These are phyloP conservation scores for Adelosebastes latens DNA, from an alignment of 2,797 vertebrate genomes.

Conservation along the genomic window DNA sequence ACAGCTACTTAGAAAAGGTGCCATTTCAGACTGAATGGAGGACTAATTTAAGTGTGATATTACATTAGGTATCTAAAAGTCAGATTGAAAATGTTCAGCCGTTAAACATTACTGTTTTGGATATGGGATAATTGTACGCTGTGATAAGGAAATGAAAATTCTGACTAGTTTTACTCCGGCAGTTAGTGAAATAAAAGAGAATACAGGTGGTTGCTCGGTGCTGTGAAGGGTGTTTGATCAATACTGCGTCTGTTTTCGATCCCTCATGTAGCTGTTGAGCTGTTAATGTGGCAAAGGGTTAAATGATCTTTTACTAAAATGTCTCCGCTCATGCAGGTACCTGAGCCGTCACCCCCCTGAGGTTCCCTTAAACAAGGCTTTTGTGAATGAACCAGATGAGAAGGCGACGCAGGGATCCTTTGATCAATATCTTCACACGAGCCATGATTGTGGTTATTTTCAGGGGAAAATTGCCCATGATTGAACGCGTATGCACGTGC, in stretches of 20 bases:
- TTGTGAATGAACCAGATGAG: constrained; percentile 19
- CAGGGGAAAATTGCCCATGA: constrained; percentile 26
- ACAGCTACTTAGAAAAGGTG: not conserved
- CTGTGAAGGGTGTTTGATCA: not conserved
- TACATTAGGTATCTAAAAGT: not conserved
- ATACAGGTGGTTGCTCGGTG: not conserved
- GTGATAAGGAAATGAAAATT: not conserved
- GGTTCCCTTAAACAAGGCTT: constrained; percentile 23
- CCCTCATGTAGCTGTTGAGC: not conserved
- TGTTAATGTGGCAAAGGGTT: not conserved
- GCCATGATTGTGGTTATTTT: constrained; percentile 32
- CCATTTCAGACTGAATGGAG: constrained; percentile 1
- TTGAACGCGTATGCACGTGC: not conserved
- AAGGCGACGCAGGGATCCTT: not conserved
- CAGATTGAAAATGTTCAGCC: not conserved
- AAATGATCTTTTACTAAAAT: constrained; percentile 38
- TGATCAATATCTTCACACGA: constrained; percentile 50
- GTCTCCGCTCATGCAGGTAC: not conserved
- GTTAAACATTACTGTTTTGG: not conserved
- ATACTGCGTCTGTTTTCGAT: not conserved
- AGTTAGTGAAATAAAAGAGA: not conserved
- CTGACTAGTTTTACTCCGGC: not conserved
- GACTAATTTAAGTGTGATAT: not conserved
- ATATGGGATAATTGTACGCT: not conserved
- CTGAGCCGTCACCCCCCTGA: not conserved